Conservation (phyloP, 2,113 vertebrate species). For the cat (Felis catus) region DNA sequence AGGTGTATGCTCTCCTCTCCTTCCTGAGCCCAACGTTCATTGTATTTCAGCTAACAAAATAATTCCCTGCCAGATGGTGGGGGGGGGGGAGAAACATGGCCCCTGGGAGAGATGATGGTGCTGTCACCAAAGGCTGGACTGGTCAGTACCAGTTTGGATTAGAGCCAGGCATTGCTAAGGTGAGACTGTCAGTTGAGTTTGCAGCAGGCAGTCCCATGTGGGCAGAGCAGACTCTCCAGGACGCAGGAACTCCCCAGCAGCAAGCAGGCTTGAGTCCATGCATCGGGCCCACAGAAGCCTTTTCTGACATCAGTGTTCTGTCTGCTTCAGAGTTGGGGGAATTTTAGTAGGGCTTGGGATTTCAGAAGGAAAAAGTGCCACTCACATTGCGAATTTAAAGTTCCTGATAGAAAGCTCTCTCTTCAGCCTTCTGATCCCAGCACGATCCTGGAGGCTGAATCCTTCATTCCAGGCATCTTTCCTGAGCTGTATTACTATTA, state of each 20-base stretch:
- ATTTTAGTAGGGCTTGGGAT: background rate
- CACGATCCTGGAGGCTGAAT: background rate
- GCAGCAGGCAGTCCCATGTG: background rate
- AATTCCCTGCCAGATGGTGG: constrained; percentile 10
- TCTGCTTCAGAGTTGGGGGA: background rate
- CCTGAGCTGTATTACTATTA: background rate
- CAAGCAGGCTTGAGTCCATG: no score
- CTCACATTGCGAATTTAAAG: background rate
- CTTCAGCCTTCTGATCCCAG: background rate
- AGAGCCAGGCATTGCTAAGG: background rate
- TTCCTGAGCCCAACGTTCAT: background rate
- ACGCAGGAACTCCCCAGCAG: fast-evolving
- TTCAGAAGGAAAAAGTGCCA: background rate
- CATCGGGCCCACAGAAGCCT: background rate
- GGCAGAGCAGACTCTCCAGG: background rate
- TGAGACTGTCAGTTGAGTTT: background rate
- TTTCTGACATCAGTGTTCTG: background rate
- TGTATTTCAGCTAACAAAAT: constrained; percentile 37
- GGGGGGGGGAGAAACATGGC: background rate
- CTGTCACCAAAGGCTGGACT: background rate
- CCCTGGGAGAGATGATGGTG: background rate
- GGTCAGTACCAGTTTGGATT: background rate
- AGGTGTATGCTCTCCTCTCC: background rate
- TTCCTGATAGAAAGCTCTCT: background rate
- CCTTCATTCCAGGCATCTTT: background rate